Evolutionary conservation across 2,797 vertebrate genomes (phyloP), one percentile per base, ranked within the genome.

Genomic region (Bovichtus diacanthus): DNA sequence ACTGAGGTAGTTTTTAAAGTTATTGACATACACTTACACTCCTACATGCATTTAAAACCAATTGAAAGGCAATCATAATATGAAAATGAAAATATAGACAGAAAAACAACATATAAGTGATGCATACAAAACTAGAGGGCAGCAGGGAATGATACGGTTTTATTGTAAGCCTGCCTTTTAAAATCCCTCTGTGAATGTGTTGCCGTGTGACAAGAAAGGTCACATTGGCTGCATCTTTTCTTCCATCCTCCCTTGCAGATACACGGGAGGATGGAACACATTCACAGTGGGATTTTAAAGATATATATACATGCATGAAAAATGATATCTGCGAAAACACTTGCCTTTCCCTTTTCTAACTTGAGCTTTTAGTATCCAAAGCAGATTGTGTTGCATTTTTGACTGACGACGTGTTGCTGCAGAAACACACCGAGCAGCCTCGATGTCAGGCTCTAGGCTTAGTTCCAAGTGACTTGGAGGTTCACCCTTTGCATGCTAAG

Each of bases 401-500:
- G 34, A 71, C 4, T 38, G 19, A 61, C 74, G 23, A 41, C 56
- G 64, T 66, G 69, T 70, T 74, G 60, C 70, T 59, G 80, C 25
- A 53, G 71, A 76, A 81, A 83, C 64, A 70, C 51, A 43, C 9
- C 11, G 18, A 63, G 39, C 63, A 60, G 44, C 49, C 49, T 75
- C 77, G 69, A 82, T 87, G 81, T 88, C 80, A 82, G 59, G 38
- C 54, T 70, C 43, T 39, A 27, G 74, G 70, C 68, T 39, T 41
- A 13, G 18, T 47, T 87, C 78, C 82, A 85, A 76, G 65, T 76
- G 38, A 86, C 29, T 63, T 59, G 18, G 19, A 76, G 58, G 44
- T 72, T 78, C 44, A 56, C 34, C 65, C 46, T 71, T 44, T 74
- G 47, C 50, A 12, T 80, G 60, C 64, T 67, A 74, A 84, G 53